A percentile compares a stretch with the other conserved stretches of the same genome.
phyloP scores from a whole-genome alignment of 2,888 invertebrate genomes.

The Hololepta plana region DNA sequence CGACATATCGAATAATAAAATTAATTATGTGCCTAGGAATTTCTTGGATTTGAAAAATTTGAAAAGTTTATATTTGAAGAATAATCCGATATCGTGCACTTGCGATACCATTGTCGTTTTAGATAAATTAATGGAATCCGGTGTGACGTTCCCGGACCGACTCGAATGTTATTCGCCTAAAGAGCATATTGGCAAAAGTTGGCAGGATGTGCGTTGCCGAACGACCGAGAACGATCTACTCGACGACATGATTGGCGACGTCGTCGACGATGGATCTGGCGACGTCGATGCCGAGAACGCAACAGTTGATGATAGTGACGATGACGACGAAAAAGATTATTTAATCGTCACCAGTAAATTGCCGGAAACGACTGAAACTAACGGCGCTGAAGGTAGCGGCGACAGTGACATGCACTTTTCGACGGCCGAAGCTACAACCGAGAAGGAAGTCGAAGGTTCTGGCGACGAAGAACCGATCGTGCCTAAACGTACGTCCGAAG shows the following conservation, averaged over 20 bases:
- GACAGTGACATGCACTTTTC: too few species aligned
- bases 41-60: conserved; percentile 35
- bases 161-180: conserved; percentile 20
- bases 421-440: neutral
- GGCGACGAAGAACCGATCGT: conserved; percentile 8
- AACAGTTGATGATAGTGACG: conserved; percentile 6
- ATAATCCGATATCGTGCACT: conserved; percentile 52
- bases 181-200: too few species aligned
- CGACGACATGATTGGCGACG: conserved; percentile 6
- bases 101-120: conserved; percentile 47
- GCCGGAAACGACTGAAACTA: too few species aligned
- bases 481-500: too few species aligned
- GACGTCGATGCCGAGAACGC: conserved; percentile 3
- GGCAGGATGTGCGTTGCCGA: conserved; percentile 1
- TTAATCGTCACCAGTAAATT: too few species aligned
- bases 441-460: conserved; percentile 14
- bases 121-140: conserved; percentile 31
- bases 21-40: conserved; percentile 37
- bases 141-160: conserved; percentile 16
- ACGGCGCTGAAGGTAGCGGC: too few species aligned
- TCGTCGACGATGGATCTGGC: conserved; percentile 8
- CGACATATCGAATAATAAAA: conserved; percentile 43
- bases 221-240: too few species aligned
- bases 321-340: conserved; percentile 9
- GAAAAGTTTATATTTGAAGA: conserved; percentile 42